Base-by-base conservation (phyloP, 2,113 vertebrate genomes). In the Sciurus niger region DNA sequence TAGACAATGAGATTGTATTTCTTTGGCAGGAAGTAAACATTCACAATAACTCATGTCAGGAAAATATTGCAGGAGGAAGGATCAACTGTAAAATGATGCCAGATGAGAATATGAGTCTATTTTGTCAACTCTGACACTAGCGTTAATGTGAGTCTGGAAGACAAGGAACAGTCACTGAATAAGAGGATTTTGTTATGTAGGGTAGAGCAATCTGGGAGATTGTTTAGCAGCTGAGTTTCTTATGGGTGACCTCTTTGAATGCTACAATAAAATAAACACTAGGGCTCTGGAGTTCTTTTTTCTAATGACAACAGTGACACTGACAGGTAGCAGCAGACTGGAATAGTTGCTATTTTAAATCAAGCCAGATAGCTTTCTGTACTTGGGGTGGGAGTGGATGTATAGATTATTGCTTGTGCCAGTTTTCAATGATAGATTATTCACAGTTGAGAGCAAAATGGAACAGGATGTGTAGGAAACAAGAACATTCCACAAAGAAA, bases 1-100 rank as follows among this genome's bases (percentile, higher is more conserved):
- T 83, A 65, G 77, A 95, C 80, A 94, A 82, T 78, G 73, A 94
- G 77, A 83, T n/a, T 90, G 3, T 70, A 60, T 94, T 86, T 95
- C 60, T 83, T 79, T 93, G 68, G 32, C 18, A 89, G 4, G n/a
- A 84, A 93, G 43, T 37, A 96, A 96, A 91, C 37, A 83, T 68
- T 89, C 28, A 89, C 18, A 18, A 70, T 63, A 93, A 68, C 17
- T 82, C 68, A 76, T 86, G 74, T 77, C 68, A 93, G 25, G 6
- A n/a, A 60, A 89, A 87, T 74, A 85, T 63, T 85, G 18, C 25
- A 73, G 34, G 53, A 60, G 93, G 16, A 65, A 53, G 93, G 12
- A 51, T 51, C 40, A 96, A 68, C 12, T 83, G 25, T 46, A 72
- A 94, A 85, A 86, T 55, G 11, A 79, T 76, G 37, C 8, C 43